Conservation (phyloP, 2,888 invertebrate species). For the Hypercompe scribonia region DNA sequence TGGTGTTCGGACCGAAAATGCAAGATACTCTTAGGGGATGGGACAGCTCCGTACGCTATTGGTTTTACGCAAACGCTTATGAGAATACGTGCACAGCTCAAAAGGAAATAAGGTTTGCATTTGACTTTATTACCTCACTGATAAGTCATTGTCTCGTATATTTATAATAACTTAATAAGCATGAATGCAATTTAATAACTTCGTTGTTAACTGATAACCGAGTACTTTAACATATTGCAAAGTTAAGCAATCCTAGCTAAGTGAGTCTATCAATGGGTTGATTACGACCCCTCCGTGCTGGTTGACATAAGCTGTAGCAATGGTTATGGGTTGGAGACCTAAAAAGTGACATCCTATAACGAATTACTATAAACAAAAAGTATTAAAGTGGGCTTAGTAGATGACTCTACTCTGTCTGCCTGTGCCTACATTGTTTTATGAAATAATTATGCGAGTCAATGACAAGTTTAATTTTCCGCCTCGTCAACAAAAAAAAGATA, state of each 20-base stretch:
- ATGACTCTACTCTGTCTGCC: neutral
- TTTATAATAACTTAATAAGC: neutral
- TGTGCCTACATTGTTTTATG: neutral
- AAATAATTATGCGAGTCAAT: neutral
- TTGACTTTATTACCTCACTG: neutral
- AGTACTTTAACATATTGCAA: too few species aligned
- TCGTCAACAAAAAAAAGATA: too few species aligned
- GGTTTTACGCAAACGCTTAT: slow-evolving; percentile 93
- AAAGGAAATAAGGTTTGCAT: slow-evolving; percentile 68
- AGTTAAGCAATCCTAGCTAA: too few species aligned
- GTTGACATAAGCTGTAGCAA: too few species aligned
- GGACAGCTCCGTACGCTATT: slow-evolving; percentile 95
- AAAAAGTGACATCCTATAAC: neutral
- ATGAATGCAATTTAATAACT: neutral
- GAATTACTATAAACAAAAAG: neutral
- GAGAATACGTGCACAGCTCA: slow-evolving; percentile 75
- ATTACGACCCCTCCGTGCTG: too few species aligned
- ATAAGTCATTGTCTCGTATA: neutral
- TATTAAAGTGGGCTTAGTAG: neutral
- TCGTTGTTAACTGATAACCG: too few species aligned
- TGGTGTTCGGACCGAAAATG: slow-evolving; percentile 91
- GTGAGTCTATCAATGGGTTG: too few species aligned
- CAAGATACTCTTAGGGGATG: slow-evolving; percentile 92
- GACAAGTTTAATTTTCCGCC: too few species aligned
- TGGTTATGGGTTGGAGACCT: too few species aligned